These are phyloP conservation scores for Abscondita cerata DNA, from an alignment of 2,888 invertebrate genomes.

Conservation along the genomic window DNA sequence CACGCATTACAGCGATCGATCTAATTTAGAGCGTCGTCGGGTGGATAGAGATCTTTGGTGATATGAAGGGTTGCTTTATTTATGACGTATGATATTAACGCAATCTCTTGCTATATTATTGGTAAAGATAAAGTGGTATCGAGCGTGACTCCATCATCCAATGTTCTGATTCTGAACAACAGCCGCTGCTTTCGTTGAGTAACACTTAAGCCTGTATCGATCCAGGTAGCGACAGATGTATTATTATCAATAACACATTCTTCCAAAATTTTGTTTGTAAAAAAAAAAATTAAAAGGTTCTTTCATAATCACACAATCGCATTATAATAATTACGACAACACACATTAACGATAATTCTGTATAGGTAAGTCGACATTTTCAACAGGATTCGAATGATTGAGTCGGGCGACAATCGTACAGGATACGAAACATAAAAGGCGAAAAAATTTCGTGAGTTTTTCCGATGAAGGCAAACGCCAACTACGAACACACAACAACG, in stretches of 20 bases:
- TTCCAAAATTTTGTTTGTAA: background rate
- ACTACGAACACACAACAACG: constrained; percentile 14
- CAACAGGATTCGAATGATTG: constrained; percentile 54
- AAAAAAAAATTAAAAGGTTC: too few relatives aligned
- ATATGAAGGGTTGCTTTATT: too few relatives aligned
- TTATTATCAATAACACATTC: constrained; percentile 18
- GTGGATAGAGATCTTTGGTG: too few relatives aligned
- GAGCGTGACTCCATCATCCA: constrained; percentile 45
- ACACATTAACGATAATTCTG: constrained; percentile 33
- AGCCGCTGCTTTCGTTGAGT: constrained; percentile 36
- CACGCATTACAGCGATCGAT: too few relatives aligned
- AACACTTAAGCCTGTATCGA: constrained; percentile 22
- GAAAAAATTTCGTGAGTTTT: too few relatives aligned
- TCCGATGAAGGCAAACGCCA: too few relatives aligned
- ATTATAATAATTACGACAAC: too few relatives aligned
- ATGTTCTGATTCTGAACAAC: constrained; percentile 39
- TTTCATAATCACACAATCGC: too few relatives aligned
- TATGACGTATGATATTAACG: constrained; percentile 59
- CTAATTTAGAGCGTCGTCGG: too few relatives aligned
- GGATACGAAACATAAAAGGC: constrained; percentile 11
- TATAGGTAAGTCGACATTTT: constrained; percentile 53
- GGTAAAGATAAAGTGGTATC: constrained; percentile 57
- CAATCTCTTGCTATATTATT: constrained; percentile 60
- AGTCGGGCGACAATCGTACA: constrained; percentile 25
- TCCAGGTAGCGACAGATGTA: constrained; percentile 30